A percentile compares a stretch with the other conserved stretches of the same genome.
phyloP scores from a whole-genome alignment of 2,888 invertebrate species.

The Pandemis cinnamomeana region DNA sequence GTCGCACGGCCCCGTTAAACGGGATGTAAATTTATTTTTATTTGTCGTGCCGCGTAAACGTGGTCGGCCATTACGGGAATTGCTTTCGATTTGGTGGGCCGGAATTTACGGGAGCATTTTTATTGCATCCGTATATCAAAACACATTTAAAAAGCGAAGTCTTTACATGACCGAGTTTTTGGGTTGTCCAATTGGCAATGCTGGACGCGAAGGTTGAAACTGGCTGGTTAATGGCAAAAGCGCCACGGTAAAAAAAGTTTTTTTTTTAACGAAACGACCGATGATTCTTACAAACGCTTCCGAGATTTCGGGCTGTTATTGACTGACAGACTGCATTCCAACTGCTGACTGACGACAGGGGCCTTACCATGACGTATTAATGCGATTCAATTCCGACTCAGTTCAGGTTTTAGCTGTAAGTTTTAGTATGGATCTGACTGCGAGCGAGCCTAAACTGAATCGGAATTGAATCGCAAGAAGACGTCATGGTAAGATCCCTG shows the following conservation, averaged over 20 bases:
- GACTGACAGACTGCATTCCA: too few species aligned
- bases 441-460: too few species aligned
- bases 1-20: conserved; percentile 40
- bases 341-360: too few species aligned
- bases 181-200: not conserved
- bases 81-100: conserved; percentile 42
- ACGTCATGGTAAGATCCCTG: too few species aligned
- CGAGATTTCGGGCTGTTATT: too few species aligned
- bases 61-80: conserved; percentile 38
- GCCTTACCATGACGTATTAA: too few species aligned
- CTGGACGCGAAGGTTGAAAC: not conserved
- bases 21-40: conserved; percentile 41
- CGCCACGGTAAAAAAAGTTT: not conserved
- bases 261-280: too few species aligned
- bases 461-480: too few species aligned
- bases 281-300: too few species aligned
- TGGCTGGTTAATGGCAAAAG: not conserved
- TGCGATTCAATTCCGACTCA: too few species aligned
- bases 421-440: too few species aligned
- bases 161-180: not conserved
- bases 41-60: conserved; percentile 39
- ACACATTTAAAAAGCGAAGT: conserved; percentile 1
- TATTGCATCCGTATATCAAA: conserved; percentile 14
- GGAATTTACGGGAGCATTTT: conserved; percentile 18
- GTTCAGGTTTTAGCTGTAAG: too few species aligned